Percentiles rank a stretch among this genome's conserved stretches.
These are phyloP conservation scores for Myiotriccus ornatus DNA, from an alignment of 2,797 vertebrate species.

Conservation along the genomic window DNA sequence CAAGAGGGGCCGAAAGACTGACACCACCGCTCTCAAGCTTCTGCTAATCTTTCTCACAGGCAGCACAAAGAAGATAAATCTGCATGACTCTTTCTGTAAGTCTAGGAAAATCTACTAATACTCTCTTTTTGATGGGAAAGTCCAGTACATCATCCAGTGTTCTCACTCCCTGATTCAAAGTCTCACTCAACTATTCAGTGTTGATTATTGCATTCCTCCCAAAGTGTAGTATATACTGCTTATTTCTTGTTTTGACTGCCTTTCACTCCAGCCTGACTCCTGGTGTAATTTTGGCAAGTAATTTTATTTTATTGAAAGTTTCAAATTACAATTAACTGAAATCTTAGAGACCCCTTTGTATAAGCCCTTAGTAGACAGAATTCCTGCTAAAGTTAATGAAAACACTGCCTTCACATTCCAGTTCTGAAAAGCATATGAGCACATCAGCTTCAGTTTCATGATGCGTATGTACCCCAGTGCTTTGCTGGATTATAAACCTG, in stretches of 20 bases:
- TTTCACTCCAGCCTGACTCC: not conserved
- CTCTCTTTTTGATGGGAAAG: not conserved
- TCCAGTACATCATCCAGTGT: not conserved
- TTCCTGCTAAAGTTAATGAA: not conserved
- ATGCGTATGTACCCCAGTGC: not conserved
- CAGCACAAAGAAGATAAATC: not conserved
- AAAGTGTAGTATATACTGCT: not conserved
- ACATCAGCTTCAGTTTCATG: not conserved
- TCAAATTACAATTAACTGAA: not conserved
- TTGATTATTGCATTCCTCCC: not conserved
- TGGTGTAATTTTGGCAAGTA: not conserved
- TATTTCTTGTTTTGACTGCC: not conserved
- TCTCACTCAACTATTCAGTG: not conserved
- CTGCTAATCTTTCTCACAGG: not conserved
- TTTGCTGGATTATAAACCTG: not conserved
- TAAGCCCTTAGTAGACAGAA: not conserved
- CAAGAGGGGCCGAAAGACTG: not conserved
- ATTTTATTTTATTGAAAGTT: not conserved
- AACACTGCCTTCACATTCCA: not conserved
- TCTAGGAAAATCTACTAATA: not conserved
- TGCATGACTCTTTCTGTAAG: not conserved
- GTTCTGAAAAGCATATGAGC: not conserved
- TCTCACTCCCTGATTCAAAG: not conserved
- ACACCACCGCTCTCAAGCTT: accelerated
- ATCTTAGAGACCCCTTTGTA: not conserved